Evolutionary conservation across 2,113 vertebrate species (phyloP), one percentile per base, ranked within the genome.

Genomic region (Odocoileus hemionus): DNA sequence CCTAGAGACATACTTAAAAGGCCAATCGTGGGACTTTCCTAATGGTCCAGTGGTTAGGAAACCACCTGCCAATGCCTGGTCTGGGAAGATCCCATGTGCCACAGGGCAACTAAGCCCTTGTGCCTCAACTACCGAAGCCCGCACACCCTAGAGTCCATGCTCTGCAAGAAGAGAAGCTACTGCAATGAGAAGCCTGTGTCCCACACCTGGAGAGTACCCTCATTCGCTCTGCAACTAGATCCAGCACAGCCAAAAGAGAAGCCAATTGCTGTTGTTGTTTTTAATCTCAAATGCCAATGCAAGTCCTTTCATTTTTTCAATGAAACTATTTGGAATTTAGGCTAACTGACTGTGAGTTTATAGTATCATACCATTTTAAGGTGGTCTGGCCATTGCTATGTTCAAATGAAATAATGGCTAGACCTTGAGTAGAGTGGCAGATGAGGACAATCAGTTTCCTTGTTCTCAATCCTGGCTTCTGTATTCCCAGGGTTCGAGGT

Each of bases 201-300:
- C 39, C 39, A 43, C 39, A 76, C 21, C 39, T 43, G 12, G 39
- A 76, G 70, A 43, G 23, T 23, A 43, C 39, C 39, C 70, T 39
- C 1, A 3, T 13, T 26, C 0, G 1, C 70, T 25, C 3, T 39
- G 13, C 67, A 36, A 21, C 21, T 6, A 43, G 70, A 76, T 6
- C 70, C 39, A 76, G 70, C 39, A 26, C 6, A 43, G 70, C 21
- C 23, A 43, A 76, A 26, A 43, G 23, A 15, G 6, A 94, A 52
- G 43, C 7, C 23, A 89, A 1, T 78, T 91, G 6, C 54, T 85
- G 7, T 7, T 96, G 6, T 26, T 67, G 58, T 17, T 82, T 55
- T 61, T 57, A 39, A 64, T 21, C 78, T 74, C n/a, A 79, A 64
- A 67, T 85, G 17, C 9, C 28, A 88, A 55, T 10, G 11, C 12